A percentile compares a stretch with the other conserved stretches of the same genome.
Conservation (phyloP, 1,140 invertebrate genomes). For the Magallana gigas region DNA sequence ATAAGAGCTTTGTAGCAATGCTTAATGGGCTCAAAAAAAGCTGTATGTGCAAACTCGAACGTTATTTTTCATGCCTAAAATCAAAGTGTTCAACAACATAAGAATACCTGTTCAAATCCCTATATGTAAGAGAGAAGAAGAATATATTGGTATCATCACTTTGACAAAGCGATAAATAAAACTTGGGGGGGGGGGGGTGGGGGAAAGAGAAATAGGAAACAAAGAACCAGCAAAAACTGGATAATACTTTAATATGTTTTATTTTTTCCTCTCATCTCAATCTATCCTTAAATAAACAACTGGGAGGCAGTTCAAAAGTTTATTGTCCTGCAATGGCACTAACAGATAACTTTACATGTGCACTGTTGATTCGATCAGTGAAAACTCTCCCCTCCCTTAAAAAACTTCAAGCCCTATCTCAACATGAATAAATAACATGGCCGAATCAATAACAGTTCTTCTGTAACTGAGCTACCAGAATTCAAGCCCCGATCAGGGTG, state of each 20-base stretch:
- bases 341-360: not conserved
- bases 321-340: not conserved
- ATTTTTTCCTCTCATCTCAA: no score
- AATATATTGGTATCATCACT: not conserved
- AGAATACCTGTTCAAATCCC: conserved; percentile 8
- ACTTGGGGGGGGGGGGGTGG: not conserved
- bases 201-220: no score
- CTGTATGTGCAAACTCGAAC: not conserved
- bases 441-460: not conserved
- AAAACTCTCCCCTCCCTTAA: not conserved
- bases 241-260: no score
- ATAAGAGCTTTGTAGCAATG: not conserved
- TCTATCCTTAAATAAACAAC: not conserved
- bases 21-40: not conserved
- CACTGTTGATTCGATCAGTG: not conserved
- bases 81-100: not conserved
- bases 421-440: not conserved
- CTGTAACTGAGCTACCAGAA: not conserved
- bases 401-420: conserved; percentile 2
- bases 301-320: conserved; percentile 8
- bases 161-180: not conserved
- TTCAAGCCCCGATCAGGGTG: conserved; percentile 43
- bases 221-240: no score
- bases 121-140: conserved; percentile 10
- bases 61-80: not conserved